phyloP scores from a whole-genome alignment of 2,888 invertebrate species.

The Taenaris catops region DNA sequence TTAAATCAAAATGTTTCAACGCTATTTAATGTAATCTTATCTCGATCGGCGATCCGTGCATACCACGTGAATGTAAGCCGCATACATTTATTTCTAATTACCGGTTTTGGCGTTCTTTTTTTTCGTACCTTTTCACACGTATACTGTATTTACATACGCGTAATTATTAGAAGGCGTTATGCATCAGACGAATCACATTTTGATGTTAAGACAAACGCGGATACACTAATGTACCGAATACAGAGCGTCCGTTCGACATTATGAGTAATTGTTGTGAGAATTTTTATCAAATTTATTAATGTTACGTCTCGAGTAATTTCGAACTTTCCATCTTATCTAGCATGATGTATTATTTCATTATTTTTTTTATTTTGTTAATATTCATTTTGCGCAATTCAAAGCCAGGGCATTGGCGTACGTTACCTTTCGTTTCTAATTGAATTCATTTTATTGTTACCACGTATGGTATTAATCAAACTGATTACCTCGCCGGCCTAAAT shows the following conservation, averaged over 20 bases:
- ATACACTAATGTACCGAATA: constrained; percentile 51
- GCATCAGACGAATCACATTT: constrained; percentile 67
- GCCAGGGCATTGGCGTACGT: constrained; percentile 96
- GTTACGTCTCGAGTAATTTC: constrained; percentile 65
- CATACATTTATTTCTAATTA: constrained; percentile 75
- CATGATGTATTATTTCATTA: constrained; percentile 77
- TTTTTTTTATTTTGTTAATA: constrained; percentile 38
- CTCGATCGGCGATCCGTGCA: constrained; percentile 68
- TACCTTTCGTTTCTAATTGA: constrained; percentile 76
- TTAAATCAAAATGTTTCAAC: constrained; percentile 79
- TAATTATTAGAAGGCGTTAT: constrained; percentile 69
- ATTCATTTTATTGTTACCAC: constrained; percentile 73
- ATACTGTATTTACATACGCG: constrained; percentile 73
- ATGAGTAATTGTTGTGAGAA: constrained; percentile 68
- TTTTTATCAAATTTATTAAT: constrained; percentile 64
- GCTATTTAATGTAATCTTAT: constrained; percentile 74
- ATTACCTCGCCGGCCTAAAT: constrained; percentile 73
- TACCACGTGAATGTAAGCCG: constrained; percentile 69
- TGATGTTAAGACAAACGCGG: constrained; percentile 66
- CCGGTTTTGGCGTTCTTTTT: constrained; percentile 68
- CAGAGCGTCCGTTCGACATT: constrained; percentile 61
- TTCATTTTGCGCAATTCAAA: constrained; percentile 80
- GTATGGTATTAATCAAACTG: constrained; percentile 77
- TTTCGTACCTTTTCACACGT: constrained; percentile 77
- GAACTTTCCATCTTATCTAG: constrained; percentile 74